Percentiles rank a stretch among this genome's conserved stretches.
These are phyloP conservation scores for Periophthalmus modestus DNA, from an alignment of 2,113 vertebrate species.

Conservation along the genomic window DNA sequence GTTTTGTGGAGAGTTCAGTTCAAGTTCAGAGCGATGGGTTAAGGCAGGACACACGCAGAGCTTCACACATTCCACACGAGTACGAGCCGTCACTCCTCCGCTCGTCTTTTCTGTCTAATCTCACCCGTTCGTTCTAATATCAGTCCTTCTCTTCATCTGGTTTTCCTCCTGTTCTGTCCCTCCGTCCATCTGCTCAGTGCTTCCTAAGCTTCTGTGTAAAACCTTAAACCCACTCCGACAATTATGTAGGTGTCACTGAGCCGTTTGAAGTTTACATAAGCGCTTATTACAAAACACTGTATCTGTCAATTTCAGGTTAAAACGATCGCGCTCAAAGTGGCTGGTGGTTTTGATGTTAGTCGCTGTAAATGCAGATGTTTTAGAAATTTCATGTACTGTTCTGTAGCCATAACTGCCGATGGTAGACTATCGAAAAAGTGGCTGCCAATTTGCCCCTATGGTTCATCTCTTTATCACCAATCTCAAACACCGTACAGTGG, in stretches of 20 bases:
- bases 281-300: no score
- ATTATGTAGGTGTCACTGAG: conserved; percentile 16
- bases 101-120: conserved; percentile 46
- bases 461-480: background rate
- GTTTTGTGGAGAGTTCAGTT: conserved; percentile 38
- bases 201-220: conserved; percentile 23
- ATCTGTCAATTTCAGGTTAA: no score
- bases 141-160: conserved; percentile 13
- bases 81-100: conserved; percentile 45
- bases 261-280: no score
- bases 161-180: conserved; percentile 34
- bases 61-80: conserved; percentile 59
- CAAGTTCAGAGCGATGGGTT: conserved; percentile 46
- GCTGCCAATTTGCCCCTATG: no score
- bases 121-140: conserved; percentile 38
- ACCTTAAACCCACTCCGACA: conserved; percentile 9
- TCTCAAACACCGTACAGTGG: no score
- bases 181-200: conserved; percentile 20
- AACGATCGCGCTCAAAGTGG: no score
- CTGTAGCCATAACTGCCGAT: no score
- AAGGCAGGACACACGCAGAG: conserved; percentile 40
- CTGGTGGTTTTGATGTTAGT: no score
- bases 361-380: no score
- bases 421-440: background rate
- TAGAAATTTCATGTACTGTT: no score